Base-by-base conservation (phyloP, 2,113 vertebrate genomes). In the Triplophysa rosa region DNA sequence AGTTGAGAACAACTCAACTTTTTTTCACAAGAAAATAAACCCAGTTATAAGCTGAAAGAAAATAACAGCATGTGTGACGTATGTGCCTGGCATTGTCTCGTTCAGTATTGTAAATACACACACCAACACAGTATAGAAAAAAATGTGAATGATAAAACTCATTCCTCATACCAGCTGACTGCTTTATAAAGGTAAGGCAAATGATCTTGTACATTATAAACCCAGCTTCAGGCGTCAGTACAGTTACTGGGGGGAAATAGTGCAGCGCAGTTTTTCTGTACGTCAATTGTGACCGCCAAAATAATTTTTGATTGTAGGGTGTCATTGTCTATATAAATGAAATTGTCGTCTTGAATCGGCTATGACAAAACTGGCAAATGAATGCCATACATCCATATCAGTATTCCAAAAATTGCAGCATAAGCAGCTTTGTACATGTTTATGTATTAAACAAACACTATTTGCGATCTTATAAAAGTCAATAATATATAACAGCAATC, bases 141-240 rank as follows among this genome's bases (percentile, higher is more conserved):
- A 1, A 33, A 81, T 77, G 79, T 0, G 77, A 91, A 92, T 91
- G 84, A 91, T 90, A 91, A 91, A 91, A 92, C 89, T 91, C 88
- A 92, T 92, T 84, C 87, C 75, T 82, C 67, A 69, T 70, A 40
- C 54, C 61, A 65, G 17, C 68, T 59, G 49, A 40, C 77, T 52
- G 23, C 8, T 17, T 61, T 56, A 37, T n/a, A 17, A 33, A 65
- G 64, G 21, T 54, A 19, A 42, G 66, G 83, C 68, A 68, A 40
- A 59, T 58, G 26, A 59, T 66, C 16, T 16, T 54, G 54, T 24
- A 65, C 61, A 66, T 65, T 64, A 47, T 17, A 26, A 11, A 49
- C 40, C 59, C 21, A 76, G 24, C 45, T 52, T 54, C n/a, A 69
- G 6, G 62, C 42, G 10, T 64, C 29, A 81, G 19, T 45, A 62